Evolutionary conservation across 2,888 invertebrate species (phyloP).

Genomic region (Drosophila setosimentum): DNA sequence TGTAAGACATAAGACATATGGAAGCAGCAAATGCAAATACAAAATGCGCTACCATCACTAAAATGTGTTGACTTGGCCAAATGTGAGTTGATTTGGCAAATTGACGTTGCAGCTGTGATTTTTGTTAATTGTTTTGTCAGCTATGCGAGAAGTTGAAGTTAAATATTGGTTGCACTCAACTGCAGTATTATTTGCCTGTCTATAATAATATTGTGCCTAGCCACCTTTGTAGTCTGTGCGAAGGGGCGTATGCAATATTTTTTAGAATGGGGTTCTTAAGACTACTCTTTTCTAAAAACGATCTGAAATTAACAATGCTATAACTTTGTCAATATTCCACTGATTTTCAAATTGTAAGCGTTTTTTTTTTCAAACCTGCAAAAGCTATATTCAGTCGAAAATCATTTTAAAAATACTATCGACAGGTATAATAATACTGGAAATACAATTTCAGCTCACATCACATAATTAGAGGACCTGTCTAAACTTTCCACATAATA

Average conservation of each 20-base stretch:
- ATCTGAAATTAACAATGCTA: no score
- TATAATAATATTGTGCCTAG: neutral
- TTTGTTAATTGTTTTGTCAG: constrained; percentile 46
- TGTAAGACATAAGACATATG: neutral
- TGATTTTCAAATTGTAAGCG: neutral
- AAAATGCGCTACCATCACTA: constrained; percentile 8
- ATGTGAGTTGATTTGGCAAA: constrained; percentile 12
- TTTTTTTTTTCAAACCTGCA: neutral
- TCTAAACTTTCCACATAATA: neutral
- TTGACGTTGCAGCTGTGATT: constrained; percentile 14
- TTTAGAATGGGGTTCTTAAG: neutral
- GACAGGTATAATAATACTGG: neutral
- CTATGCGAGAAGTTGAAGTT: constrained; percentile 23
- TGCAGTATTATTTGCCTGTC: constrained; percentile 4
- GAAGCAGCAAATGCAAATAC: neutral
- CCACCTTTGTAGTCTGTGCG: neutral
- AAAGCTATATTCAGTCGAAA: neutral
- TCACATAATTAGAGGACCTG: neutral
- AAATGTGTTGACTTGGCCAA: constrained; percentile 1
- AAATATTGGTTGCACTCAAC: constrained; percentile 24
- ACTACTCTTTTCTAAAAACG: neutral
- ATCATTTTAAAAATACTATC: no score
- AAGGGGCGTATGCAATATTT: neutral
- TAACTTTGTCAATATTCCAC: neutral
- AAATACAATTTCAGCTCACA: neutral